Evolutionary conservation across 2,113 vertebrate species (phyloP).

Genomic region (Barbus barbus): DNA sequence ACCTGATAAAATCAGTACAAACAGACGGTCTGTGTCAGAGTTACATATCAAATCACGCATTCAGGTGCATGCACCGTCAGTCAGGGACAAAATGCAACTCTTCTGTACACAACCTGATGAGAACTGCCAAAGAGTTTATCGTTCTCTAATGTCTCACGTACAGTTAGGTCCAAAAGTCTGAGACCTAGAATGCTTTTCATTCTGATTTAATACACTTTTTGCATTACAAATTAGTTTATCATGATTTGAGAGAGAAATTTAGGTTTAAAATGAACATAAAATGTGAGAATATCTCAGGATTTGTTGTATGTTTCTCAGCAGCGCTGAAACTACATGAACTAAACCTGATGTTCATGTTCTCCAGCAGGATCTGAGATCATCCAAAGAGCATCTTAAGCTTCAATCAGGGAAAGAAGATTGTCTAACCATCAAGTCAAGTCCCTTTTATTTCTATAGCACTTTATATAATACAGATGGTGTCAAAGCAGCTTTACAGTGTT

Average conservation of each 20-base stretch:
- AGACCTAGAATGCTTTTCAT: neutral
- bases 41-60: neutral
- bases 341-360: too few species aligned
- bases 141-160: slow-evolving; percentile 9
- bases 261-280: neutral
- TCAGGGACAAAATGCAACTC: slow-evolving; percentile 23
- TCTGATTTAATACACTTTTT: too few species aligned
- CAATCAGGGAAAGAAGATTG: neutral
- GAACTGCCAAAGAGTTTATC: slow-evolving; percentile 4
- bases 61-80: neutral
- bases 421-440: too few species aligned
- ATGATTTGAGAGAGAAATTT: neutral
- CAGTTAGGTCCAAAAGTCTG: slow-evolving; percentile 26
- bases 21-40: neutral
- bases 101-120: slow-evolving; percentile 24
- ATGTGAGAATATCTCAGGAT: neutral
- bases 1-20: neutral
- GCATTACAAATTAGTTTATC: neutral
- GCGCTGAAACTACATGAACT: too few species aligned
- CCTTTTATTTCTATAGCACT: too few species aligned
- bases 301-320: neutral
- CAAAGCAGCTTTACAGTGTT: neutral
- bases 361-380: too few species aligned
- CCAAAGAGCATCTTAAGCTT: neutral
- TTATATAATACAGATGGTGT: neutral